Conservation (phyloP, 2,888 invertebrate genomes). For the Drosophila conformis region DNA sequence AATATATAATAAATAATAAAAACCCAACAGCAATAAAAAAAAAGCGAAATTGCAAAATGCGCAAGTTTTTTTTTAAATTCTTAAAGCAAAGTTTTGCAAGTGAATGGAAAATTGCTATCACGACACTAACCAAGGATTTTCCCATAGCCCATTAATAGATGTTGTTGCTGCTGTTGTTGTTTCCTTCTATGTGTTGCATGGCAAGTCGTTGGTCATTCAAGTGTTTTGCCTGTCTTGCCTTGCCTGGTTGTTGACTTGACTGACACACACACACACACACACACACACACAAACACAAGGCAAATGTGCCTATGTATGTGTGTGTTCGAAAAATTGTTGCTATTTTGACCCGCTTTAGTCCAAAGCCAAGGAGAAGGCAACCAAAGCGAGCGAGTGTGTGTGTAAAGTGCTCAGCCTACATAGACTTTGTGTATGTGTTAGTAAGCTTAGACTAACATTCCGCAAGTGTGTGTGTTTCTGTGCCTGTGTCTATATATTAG, state of each 20-base stretch:
- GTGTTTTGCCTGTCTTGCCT: conserved; percentile 42
- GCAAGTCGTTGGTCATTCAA: conserved; percentile 68
- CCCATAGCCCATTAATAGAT: conserved; percentile 45
- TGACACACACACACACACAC: conserved; percentile 9
- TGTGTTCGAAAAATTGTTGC: conserved; percentile 66
- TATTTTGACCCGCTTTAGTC: conserved; percentile 71
- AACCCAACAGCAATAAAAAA: not conserved
- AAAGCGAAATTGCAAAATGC: not conserved
- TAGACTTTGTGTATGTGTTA: not conserved
- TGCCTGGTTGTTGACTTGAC: conserved; percentile 74
- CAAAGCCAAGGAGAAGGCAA: conserved; percentile 83
- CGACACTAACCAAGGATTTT: conserved; percentile 83
- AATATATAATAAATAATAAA: not conserved
- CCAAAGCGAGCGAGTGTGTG: conserved; percentile 18
- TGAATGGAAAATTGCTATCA: conserved; percentile 56
- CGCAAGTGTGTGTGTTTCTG: conserved; percentile 7
- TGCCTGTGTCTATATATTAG: not conserved
- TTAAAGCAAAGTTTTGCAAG: conserved; percentile 35
- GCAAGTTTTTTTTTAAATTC: conserved; percentile 2
- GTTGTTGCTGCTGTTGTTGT: conserved; percentile 29
- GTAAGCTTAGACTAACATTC: conserved; percentile 12
- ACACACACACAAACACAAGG: conserved; percentile 45
- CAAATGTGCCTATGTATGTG: conserved; percentile 38
- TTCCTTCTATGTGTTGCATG: conserved; percentile 65
- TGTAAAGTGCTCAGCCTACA: conserved; percentile 30